Conservation (phyloP, 2,888 invertebrate genomes). For the Fragum whitleyi region DNA sequence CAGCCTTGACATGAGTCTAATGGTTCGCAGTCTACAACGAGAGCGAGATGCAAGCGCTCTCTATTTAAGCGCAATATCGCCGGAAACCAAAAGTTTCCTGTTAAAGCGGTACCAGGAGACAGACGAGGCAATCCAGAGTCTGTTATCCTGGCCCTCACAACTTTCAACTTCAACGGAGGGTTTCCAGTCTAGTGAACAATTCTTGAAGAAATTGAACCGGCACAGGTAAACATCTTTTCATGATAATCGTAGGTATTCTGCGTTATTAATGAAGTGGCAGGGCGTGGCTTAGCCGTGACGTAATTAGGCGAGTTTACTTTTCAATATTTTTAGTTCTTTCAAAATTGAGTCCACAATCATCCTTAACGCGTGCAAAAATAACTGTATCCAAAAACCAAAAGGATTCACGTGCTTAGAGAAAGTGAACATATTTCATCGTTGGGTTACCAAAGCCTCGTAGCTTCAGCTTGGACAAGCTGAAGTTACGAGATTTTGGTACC, state of each 20-base stretch:
- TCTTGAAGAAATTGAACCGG: constrained; percentile 67
- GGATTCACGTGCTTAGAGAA: too few relatives aligned
- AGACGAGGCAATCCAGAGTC: constrained; percentile 65
- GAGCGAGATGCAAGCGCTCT: constrained; percentile 78
- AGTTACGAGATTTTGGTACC: too few relatives aligned
- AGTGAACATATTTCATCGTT: too few relatives aligned
- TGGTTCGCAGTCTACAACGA: constrained; percentile 61
- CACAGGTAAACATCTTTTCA: constrained; percentile 49
- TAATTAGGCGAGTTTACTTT: too few relatives aligned
- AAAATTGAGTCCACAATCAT: too few relatives aligned
- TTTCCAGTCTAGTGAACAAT: constrained; percentile 67
- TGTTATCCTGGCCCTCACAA: constrained; percentile 66
- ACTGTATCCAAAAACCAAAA: too few relatives aligned
- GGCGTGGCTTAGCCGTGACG: too few relatives aligned
- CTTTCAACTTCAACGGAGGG: constrained; percentile 54
- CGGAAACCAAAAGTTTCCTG: constrained; percentile 72
- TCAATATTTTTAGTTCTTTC: too few relatives aligned
- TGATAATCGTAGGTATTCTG: background rate
- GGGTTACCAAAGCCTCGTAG: too few relatives aligned
- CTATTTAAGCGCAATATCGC: constrained; percentile 74
- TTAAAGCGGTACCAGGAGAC: constrained; percentile 72
- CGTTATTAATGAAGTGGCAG: too few relatives aligned
- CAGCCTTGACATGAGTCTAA: constrained; percentile 26
- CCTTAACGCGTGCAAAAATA: too few relatives aligned
- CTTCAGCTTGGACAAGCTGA: too few relatives aligned